Conservation (phyloP, 2,888 invertebrate genomes). For the Leptopilina myrica region DNA sequence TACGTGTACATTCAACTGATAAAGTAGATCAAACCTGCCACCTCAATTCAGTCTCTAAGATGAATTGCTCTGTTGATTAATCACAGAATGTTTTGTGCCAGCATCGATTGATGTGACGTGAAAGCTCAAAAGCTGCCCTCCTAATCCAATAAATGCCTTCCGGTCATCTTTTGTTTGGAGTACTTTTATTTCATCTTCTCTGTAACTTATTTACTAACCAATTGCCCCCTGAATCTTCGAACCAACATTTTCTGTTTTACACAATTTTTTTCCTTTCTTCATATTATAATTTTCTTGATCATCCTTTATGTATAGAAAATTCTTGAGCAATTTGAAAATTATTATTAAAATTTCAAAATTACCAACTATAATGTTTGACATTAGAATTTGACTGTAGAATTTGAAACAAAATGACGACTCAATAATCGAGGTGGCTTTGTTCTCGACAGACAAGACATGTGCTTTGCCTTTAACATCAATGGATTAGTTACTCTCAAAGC, state of each 20-base stretch:
- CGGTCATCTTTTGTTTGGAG: conserved; percentile 43
- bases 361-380: too few relatives aligned
- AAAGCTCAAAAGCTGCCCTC: conserved; percentile 25
- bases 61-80: conserved; percentile 67
- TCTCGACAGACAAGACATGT: too few relatives aligned
- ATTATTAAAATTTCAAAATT: too few relatives aligned
- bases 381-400: too few relatives aligned
- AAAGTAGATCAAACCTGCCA: conserved; percentile 44
- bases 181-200: conserved; percentile 45
- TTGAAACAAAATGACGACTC: too few relatives aligned
- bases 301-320: neutral
- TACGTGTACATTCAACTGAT: conserved; percentile 12
- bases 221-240: conserved; percentile 1
- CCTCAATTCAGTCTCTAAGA: conserved; percentile 66
- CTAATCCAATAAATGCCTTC: conserved; percentile 34
- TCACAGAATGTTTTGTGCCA: conserved; percentile 63
- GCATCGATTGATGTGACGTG: conserved; percentile 51
- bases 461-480: too few relatives aligned
- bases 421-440: too few relatives aligned
- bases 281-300: neutral
- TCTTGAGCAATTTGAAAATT: neutral
- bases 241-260: too few relatives aligned
- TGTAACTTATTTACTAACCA: conserved; percentile 48
- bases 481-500: too few relatives aligned
- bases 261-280: neutral